phyloP scores from a whole-genome alignment of 2,888 invertebrate genomes.

The Ornithoptera priamus region DNA sequence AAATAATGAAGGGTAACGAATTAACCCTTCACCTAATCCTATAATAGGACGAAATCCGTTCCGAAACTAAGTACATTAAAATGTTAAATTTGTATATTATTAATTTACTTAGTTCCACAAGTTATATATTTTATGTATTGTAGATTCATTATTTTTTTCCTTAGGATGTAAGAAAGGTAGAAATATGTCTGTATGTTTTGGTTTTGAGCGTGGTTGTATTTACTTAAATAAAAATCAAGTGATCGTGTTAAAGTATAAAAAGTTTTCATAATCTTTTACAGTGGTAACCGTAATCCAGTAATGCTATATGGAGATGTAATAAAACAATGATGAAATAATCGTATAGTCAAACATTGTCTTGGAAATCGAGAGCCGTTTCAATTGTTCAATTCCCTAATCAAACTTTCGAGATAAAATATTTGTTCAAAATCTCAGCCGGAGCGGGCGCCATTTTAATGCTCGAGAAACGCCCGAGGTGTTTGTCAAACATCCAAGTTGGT shows the following conservation, averaged over 20 bases:
- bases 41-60: slow-evolving; percentile 17
- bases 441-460: slow-evolving; percentile 24
- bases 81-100: slow-evolving; percentile 6
- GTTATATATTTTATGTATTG: neutral
- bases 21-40: slow-evolving; percentile 23
- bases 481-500: slow-evolving; percentile 36
- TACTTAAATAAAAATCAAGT: no score
- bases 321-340: slow-evolving; percentile 16
- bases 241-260: no score
- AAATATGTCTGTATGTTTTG: neutral
- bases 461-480: slow-evolving; percentile 32
- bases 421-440: slow-evolving; percentile 25
- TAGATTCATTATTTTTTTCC: neutral
- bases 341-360: slow-evolving; percentile 10
- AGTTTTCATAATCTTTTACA: neutral
- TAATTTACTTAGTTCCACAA: neutral
- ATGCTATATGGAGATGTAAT: neutral
- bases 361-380: slow-evolving; percentile 9
- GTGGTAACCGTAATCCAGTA: neutral
- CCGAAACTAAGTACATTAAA: slow-evolving; percentile 15
- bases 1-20: slow-evolving; percentile 25
- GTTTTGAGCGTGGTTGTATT: no score
- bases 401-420: slow-evolving; percentile 28
- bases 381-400: slow-evolving; percentile 26
- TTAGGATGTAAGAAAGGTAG: neutral